phyloP scores from a whole-genome alignment of 1,140 invertebrate species.

The Chrysopa pallens region DNA sequence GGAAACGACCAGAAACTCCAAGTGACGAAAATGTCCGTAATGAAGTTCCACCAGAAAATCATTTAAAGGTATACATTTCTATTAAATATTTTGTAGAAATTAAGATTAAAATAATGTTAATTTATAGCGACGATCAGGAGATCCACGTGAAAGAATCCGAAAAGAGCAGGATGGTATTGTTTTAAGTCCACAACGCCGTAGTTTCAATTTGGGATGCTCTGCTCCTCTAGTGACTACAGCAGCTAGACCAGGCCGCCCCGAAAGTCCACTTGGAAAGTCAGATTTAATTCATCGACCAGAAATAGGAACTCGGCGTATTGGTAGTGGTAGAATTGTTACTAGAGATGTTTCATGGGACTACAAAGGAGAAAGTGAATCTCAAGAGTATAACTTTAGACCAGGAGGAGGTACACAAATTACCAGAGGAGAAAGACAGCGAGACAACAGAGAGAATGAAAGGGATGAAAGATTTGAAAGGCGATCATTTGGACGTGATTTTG shows the following conservation, averaged over 20 bases:
- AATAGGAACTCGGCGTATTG: constrained; percentile 39
- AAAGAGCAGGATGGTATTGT: constrained; percentile 71
- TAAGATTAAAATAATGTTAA: too few species aligned
- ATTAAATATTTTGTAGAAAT: too few species aligned
- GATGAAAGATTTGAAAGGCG: constrained; percentile 20
- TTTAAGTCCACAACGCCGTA: constrained; percentile 60
- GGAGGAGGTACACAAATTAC: constrained; percentile 6
- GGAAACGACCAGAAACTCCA: constrained; percentile 31
- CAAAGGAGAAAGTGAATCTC: constrained; percentile 8
- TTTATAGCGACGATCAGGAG: constrained; percentile 36
- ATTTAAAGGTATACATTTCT: background rate
- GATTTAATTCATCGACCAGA: background rate
- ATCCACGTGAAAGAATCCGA: constrained; percentile 58
- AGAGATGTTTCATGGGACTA: constrained; percentile 41
- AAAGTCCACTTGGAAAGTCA: constrained; percentile 17
- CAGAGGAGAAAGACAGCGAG: constrained; percentile 6
- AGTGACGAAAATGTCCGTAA: constrained; percentile 22
- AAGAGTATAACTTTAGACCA: constrained; percentile 21
- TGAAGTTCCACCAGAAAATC: constrained; percentile 12
- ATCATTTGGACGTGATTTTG: constrained; percentile 28
- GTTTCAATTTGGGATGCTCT: constrained; percentile 68
- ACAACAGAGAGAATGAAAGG: constrained; percentile 11
- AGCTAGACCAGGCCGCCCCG: constrained; percentile 26
- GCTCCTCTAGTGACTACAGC: constrained; percentile 27
- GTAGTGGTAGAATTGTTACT: constrained; percentile 56